phyloP scores from a whole-genome alignment of 2,888 invertebrate genomes.

The Belgica antarctica region DNA sequence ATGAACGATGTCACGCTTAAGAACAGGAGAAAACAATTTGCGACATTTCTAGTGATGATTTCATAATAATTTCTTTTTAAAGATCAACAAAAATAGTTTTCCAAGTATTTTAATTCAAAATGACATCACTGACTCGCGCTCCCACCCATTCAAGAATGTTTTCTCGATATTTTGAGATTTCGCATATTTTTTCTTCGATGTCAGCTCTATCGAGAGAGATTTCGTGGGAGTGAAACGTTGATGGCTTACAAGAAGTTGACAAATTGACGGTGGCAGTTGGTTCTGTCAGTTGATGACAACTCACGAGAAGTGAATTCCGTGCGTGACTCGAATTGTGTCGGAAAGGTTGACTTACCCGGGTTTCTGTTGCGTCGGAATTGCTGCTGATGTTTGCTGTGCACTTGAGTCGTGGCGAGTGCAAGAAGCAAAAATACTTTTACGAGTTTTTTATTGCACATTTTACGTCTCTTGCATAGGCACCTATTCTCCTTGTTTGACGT shows the following conservation, averaged over 20 bases:
- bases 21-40: not conserved
- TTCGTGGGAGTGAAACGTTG: not conserved
- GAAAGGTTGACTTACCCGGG: conserved; percentile 16
- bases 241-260: not conserved
- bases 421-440: conserved; percentile 31
- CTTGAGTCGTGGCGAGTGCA: conserved; percentile 17
- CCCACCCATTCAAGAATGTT: not conserved
- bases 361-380: conserved; percentile 33
- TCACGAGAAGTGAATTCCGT: not conserved
- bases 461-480: conserved; percentile 6
- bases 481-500: conserved; percentile 28
- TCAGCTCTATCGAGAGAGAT: not conserved
- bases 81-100: not conserved
- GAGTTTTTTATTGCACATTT: conserved; percentile 38
- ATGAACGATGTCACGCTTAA: not conserved
- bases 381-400: conserved; percentile 32
- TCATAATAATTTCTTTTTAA: not conserved
- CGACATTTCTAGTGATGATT: not conserved
- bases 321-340: not conserved
- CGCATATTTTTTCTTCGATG: too few species aligned
- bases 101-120: not conserved
- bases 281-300: not conserved
- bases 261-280: not conserved
- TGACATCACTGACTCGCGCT: not conserved
- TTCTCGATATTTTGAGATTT: too few species aligned